Base-by-base conservation (phyloP, 2,888 invertebrate species). In the Ischnus inquisitorius region DNA sequence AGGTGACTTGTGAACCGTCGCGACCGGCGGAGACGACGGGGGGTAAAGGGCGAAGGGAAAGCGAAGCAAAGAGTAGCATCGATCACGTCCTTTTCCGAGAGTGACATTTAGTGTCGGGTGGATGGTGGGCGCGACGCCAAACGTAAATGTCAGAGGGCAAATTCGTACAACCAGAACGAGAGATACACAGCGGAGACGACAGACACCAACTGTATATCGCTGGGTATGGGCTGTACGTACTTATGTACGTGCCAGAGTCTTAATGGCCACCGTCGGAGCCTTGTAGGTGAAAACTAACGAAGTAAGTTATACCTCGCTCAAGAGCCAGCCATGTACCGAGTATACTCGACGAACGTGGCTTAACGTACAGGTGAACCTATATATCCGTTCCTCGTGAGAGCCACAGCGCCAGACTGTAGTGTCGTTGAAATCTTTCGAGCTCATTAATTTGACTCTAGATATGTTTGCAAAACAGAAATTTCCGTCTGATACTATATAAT, bases 91-190 rank as follows among this genome's bases (percentile, higher is more conserved):
- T 88, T 90, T 89, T 89, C 87, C 87, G 79, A 79, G 85, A 90
- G 86, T 90, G 91, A 91, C 90, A 91, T 91, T 91, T 90, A 88
- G 87, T 90, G 83, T 87, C 88, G 69, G 60, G 90, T 90, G 89
- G 91, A 89, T 89, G 89, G 90, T 87, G 88, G 89, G 89, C 88
- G 89, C 90, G 89, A 88, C 88, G 88, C 87, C 88, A 84, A 86
- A 86, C 60, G 88, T 80, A 90, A 91, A 91, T 91, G 90, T 90
- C 90, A 91, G 85, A 87, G 88, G 86, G 86, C 86, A 87, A 79
- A 80, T 65, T 84, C 86, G 79, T 77, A 82, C 86, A 84, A 79
- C 83, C 69, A 75, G 67, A 54, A 65, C 54, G 46, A 46, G 54
- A 69, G 19, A 51, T 43, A 83, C 57, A 34, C 12, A 41, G 60